These are phyloP conservation scores for Diabrotica virgifera DNA, from an alignment of 1,140 invertebrate species.

Conservation along the genomic window DNA sequence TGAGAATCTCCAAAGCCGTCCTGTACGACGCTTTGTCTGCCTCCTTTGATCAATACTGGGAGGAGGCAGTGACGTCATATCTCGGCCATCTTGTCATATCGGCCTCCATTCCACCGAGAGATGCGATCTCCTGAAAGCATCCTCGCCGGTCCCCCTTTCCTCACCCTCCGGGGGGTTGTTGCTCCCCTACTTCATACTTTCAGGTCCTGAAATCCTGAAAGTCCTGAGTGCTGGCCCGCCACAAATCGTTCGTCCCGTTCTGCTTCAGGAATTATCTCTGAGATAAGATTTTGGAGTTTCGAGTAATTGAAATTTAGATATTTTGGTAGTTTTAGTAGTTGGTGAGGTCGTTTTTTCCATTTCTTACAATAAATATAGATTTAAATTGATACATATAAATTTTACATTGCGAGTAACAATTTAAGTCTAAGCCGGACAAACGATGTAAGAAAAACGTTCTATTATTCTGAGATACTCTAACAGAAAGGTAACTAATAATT, in stretches of 20 bases:
- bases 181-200: constrained; percentile 9
- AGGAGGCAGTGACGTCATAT: constrained; percentile 46
- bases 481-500: too few relatives aligned
- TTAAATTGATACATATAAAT: too few relatives aligned
- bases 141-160: constrained; percentile 27
- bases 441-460: too few relatives aligned
- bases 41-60: constrained; percentile 44
- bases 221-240: constrained; percentile 1
- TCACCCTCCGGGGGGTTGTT: constrained; percentile 22
- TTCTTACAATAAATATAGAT: too few relatives aligned
- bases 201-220: constrained; percentile 10
- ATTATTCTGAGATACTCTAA: too few relatives aligned
- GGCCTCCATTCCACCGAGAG: constrained; percentile 41
- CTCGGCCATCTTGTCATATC: constrained; percentile 49
- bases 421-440: too few relatives aligned
- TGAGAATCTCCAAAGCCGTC: constrained; percentile 7
- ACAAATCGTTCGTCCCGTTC: constrained; percentile 5
- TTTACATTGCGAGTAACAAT: too few relatives aligned
- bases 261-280: constrained; percentile 9
- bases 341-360: background rate
- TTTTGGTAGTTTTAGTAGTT: constrained; percentile 1
- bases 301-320: constrained; percentile 22
- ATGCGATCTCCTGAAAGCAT: constrained; percentile 40
- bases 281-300: constrained; percentile 13
- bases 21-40: constrained; percentile 18